Conservation (phyloP, 2,888 invertebrate genomes). For the Perizoma affinitatum region DNA sequence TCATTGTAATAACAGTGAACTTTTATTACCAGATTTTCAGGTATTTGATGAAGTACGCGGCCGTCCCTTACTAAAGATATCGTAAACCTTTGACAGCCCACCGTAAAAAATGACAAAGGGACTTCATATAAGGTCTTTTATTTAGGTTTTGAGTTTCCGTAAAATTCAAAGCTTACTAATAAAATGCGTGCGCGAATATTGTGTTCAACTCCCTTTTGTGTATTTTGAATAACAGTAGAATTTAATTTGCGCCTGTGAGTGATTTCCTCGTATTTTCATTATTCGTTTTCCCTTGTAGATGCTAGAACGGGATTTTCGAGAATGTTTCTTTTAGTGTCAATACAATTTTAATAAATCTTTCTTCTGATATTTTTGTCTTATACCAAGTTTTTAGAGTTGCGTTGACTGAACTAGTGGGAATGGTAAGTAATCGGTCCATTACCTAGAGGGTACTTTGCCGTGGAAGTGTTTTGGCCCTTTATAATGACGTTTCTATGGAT, state of each 20-base stretch:
- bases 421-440: no score
- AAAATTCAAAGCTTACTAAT: slow-evolving; percentile 69
- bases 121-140: slow-evolving; percentile 74
- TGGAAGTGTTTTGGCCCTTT: no score
- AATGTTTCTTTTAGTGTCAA: slow-evolving; percentile 32
- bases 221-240: slow-evolving; percentile 57
- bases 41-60: slow-evolving; percentile 45
- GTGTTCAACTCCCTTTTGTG: slow-evolving; percentile 53
- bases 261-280: slow-evolving; percentile 51
- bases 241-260: slow-evolving; percentile 51
- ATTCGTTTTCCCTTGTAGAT: slow-evolving; percentile 43
- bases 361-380: no score
- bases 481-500: no score
- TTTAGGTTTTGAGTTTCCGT: slow-evolving; percentile 71
- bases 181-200: slow-evolving; percentile 68
- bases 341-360: no score
- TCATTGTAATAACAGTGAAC: slow-evolving; percentile 6
- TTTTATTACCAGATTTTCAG: slow-evolving; percentile 25
- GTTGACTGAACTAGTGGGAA: no score
- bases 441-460: no score
- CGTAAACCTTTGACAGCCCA: slow-evolving; percentile 73
- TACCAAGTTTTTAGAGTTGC: no score
- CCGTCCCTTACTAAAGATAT: slow-evolving; percentile 55
- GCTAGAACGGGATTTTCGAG: slow-evolving; percentile 37
- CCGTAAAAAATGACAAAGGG: slow-evolving; percentile 77